phyloP scores from a whole-genome alignment of 2,113 vertebrate species.

The Syrmaticus mikado region DNA sequence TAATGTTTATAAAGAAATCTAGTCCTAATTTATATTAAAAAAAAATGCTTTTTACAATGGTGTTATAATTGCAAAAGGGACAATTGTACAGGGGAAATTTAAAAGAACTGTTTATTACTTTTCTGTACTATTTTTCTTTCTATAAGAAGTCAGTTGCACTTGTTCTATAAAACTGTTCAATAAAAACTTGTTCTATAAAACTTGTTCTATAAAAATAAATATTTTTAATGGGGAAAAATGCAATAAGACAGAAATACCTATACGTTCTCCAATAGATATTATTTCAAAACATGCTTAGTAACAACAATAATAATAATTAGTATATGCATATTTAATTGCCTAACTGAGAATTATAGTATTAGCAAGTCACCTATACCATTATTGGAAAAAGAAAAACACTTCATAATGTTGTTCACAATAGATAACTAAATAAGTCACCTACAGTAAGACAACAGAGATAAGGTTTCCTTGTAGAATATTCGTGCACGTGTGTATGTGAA shows the following conservation, averaged over 20 bases:
- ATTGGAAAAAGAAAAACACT: not conserved
- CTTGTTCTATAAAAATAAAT: not conserved
- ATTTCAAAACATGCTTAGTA: not conserved
- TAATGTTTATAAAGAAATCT: not conserved
- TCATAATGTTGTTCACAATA: not conserved
- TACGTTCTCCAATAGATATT: not conserved
- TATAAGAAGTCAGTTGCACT: not conserved
- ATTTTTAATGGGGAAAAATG: not conserved
- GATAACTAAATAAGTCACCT: not conserved
- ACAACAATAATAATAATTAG: too few species aligned
- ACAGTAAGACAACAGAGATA: not conserved
- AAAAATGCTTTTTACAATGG: conserved; percentile 1
- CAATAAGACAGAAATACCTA: not conserved
- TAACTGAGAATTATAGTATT: not conserved
- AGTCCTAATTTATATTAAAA: not conserved
- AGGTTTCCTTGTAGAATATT: not conserved
- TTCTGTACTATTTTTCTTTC: not conserved
- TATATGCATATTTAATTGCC: not conserved
- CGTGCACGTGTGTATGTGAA: not conserved
- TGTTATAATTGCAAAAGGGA: conserved; percentile 27
- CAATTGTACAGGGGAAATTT: conserved; percentile 8
- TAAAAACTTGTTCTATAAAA: not conserved
- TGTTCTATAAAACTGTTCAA: not conserved
- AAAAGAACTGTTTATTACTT: not conserved
- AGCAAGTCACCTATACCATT: not conserved